Percentiles rank a stretch among this genome's conserved stretches.
Conservation (phyloP, 1,140 invertebrate genomes). For the Hetaerina americana region DNA sequence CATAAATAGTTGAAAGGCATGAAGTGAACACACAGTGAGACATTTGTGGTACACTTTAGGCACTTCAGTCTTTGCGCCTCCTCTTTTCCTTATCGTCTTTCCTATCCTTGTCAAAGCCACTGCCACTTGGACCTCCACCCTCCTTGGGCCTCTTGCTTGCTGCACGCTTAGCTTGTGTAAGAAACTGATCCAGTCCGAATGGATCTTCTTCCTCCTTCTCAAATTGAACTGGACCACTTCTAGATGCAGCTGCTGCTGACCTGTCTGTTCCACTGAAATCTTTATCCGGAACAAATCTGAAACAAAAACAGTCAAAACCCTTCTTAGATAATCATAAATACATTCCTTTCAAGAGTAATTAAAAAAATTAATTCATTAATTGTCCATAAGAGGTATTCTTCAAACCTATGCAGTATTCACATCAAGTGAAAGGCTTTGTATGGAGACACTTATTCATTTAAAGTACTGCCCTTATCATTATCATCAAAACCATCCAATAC, state of each 20-base stretch:
- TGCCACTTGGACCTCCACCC: conserved; percentile 27
- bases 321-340: too few relatives aligned
- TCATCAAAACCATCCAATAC: too few relatives aligned
- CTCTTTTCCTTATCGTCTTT: conserved; percentile 29
- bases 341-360: too few relatives aligned
- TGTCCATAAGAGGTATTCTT: too few relatives aligned
- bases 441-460: too few relatives aligned
- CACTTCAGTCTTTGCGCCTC: conserved; percentile 24
- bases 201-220: conserved; percentile 89
- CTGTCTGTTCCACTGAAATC: conserved; percentile 86
- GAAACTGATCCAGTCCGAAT: conserved; percentile 95
- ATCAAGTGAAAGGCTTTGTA: too few relatives aligned
- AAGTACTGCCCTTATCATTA: too few relatives aligned
- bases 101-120: neutral
- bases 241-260: conserved; percentile 35
- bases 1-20: too few relatives aligned
- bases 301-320: conserved; percentile 19
- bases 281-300: conserved; percentile 89
- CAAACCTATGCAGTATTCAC: too few relatives aligned
- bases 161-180: conserved; percentile 87
- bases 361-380: too few relatives aligned
- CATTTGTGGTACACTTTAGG: too few relatives aligned
- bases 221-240: conserved; percentile 94
- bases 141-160: conserved; percentile 37
- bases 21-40: too few relatives aligned